Evolutionary conservation across 2,888 invertebrate species (phyloP).

Genomic region (Cepaea hortensis): DNA sequence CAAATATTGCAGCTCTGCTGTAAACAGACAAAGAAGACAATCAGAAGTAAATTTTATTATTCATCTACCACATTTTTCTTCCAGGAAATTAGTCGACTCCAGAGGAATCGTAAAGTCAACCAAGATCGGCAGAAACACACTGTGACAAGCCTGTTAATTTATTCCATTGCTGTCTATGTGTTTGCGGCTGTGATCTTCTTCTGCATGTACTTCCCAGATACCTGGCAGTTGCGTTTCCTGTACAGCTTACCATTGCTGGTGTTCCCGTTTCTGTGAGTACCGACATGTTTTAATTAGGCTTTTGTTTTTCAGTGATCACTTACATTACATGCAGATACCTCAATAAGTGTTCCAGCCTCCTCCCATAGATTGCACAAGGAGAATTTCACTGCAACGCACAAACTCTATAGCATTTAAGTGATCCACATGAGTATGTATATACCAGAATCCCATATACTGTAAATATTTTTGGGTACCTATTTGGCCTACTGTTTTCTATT

Average conservation of each 20-base stretch:
- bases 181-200: slow-evolving; percentile 86
- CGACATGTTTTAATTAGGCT: not conserved
- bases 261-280: slow-evolving; percentile 88
- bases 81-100: slow-evolving; percentile 86
- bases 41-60: not conserved
- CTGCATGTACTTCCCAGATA: slow-evolving; percentile 87
- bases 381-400: too few relatives aligned
- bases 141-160: slow-evolving; percentile 85
- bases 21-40: too few relatives aligned
- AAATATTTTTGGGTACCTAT: too few relatives aligned
- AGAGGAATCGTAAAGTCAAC: slow-evolving; percentile 87
- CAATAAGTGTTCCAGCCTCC: too few relatives aligned
- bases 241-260: slow-evolving; percentile 87
- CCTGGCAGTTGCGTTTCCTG: slow-evolving; percentile 84
- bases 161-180: slow-evolving; percentile 79
- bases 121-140: slow-evolving; percentile 88
- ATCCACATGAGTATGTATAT: too few relatives aligned
- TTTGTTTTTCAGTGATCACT: too few relatives aligned
- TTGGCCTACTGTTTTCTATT: too few relatives aligned
- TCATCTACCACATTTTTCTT: slow-evolving; percentile 54
- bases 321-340: too few relatives aligned
- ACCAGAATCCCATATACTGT: too few relatives aligned
- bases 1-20: too few relatives aligned
- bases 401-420: too few relatives aligned
- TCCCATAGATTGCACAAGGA: too few relatives aligned